Percentiles rank a stretch among this genome's conserved stretches.
phyloP scores from a whole-genome alignment of 2,888 invertebrate species.

The Drepanosiphum platanoidis region DNA sequence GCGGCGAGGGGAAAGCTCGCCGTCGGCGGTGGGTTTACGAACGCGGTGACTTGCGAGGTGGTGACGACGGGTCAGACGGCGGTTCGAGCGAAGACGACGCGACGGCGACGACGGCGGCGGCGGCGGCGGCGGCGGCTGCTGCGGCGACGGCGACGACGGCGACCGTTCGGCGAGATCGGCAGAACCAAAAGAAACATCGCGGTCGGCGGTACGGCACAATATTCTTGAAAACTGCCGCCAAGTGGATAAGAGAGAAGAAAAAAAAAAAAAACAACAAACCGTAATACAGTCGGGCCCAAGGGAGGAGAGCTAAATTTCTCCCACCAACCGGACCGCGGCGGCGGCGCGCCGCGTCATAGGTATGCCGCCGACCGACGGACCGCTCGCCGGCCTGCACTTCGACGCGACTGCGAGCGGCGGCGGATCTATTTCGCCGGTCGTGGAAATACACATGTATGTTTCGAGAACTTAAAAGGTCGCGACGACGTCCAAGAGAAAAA shows the following conservation, averaged over 20 bases:
- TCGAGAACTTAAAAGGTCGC: too few relatives aligned
- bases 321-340: slow-evolving; percentile 32
- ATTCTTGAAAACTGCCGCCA: slow-evolving; percentile 58
- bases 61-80: slow-evolving; percentile 33
- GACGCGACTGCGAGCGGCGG: too few relatives aligned
- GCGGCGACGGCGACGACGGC: background rate
- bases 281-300: slow-evolving; percentile 26
- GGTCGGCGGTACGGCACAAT: background rate
- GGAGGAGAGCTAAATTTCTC: slow-evolving; percentile 48
- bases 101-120: slow-evolving; percentile 68
- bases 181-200: slow-evolving; percentile 39
- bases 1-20: too few relatives aligned
- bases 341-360: too few relatives aligned
- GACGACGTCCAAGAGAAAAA: too few relatives aligned
- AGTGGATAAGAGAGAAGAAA: slow-evolving; percentile 2
- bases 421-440: too few relatives aligned
- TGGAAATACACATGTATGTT: too few relatives aligned
- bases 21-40: too few relatives aligned
- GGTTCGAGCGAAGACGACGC: too few relatives aligned
- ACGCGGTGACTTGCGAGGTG: slow-evolving; percentile 51
- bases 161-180: slow-evolving; percentile 31
- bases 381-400: too few relatives aligned
- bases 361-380: too few relatives aligned
- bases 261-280: too few relatives aligned
- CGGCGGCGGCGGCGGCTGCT: slow-evolving; percentile 30